Percentiles rank a stretch among this genome's conserved stretches.
phyloP scores from a whole-genome alignment of 2,797 vertebrate species.

The Aldrovandia affinis region DNA sequence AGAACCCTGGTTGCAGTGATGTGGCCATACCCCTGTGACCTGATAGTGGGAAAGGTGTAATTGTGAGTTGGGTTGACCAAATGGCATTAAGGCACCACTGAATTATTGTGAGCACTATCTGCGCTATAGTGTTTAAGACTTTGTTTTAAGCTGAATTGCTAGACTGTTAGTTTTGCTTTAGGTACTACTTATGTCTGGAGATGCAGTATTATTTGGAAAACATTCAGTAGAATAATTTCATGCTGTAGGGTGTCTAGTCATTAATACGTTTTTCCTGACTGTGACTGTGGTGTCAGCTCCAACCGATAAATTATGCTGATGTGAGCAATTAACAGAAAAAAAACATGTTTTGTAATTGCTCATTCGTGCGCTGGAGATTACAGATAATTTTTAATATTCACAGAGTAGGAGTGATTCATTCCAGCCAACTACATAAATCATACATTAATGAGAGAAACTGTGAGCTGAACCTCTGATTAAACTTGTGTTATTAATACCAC shows the following conservation, averaged over 20 bases:
- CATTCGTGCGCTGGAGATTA: neutral
- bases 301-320: neutral
- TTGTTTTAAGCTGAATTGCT: neutral
- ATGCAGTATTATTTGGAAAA: neutral
- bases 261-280: no score
- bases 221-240: neutral
- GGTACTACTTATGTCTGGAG: neutral
- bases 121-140: neutral
- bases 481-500: neutral
- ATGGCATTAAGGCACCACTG: no score
- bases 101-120: neutral
- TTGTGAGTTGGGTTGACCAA: no score
- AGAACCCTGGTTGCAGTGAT: neutral
- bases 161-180: neutral
- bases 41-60: neutral
- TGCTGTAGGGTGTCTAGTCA: no score
- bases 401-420: neutral
- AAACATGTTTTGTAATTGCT: neutral
- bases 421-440: conserved; percentile 3
- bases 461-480: neutral
- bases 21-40: neutral
- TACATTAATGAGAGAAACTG: neutral
- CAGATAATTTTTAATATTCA: conserved; percentile 14
- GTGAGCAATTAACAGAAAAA: neutral
- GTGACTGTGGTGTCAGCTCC: no score